phyloP scores from a whole-genome alignment of 2,888 invertebrate genomes.

The Drosophila sordidapex region DNA sequence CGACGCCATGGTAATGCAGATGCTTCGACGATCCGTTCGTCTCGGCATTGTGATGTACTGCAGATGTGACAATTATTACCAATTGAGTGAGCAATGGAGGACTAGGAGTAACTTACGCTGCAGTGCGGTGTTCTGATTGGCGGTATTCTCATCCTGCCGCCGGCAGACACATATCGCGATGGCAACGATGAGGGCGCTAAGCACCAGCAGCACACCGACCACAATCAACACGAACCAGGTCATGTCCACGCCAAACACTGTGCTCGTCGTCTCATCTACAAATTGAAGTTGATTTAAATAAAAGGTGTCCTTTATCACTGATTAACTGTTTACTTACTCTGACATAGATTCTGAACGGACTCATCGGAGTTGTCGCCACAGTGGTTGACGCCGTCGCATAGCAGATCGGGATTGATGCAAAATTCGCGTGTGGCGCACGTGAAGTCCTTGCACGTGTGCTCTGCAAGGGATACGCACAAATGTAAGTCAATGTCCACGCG shows the following conservation, averaged over 20 bases:
- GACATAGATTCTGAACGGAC: conserved; percentile 92
- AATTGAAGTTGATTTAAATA: neutral
- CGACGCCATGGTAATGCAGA: conserved; percentile 85
- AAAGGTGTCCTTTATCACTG: neutral
- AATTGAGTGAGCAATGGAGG: neutral
- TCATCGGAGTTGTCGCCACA: conserved; percentile 98
- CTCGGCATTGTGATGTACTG: conserved; percentile 86
- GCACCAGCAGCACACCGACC: conserved; percentile 89
- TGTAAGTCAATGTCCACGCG: neutral
- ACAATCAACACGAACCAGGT: conserved; percentile 91
- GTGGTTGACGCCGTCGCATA: conserved; percentile 97
- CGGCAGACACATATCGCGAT: conserved; percentile 92
- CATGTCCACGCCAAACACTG: conserved; percentile 90
- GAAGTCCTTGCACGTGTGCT: conserved; percentile 95
- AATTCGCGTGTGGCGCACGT: conserved; percentile 94
- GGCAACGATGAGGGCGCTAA: conserved; percentile 89
- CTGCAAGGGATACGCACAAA: conserved; percentile 85
- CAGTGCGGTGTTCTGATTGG: conserved; percentile 85
- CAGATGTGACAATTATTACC: conserved; percentile 5
- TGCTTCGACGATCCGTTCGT: conserved; percentile 89
- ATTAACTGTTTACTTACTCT: conserved; percentile 88
- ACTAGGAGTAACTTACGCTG: conserved; percentile 81
- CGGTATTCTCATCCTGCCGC: conserved; percentile 84
- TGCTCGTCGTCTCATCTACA: conserved; percentile 87
- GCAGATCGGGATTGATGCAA: conserved; percentile 95